Percentiles rank a stretch among this genome's conserved stretches.
Conservation (phyloP, 2,888 invertebrate species). For the Coenonympha arcania region DNA sequence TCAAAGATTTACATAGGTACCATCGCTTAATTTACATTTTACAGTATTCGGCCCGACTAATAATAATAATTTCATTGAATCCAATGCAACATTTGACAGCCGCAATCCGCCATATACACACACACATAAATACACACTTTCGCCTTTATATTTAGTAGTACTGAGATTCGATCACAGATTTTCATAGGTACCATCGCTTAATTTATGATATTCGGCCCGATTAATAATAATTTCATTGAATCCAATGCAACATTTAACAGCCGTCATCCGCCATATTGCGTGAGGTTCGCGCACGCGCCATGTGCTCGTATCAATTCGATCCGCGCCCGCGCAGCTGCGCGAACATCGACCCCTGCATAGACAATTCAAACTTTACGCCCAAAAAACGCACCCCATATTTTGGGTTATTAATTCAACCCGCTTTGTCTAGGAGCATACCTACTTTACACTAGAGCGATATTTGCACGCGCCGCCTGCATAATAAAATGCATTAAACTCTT, state of each 20-base stretch:
- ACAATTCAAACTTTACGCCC: constrained; percentile 39
- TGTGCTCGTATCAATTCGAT: constrained; percentile 66
- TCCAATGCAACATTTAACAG: constrained; percentile 19
- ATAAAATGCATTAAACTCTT: constrained; percentile 44
- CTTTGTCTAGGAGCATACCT: constrained; percentile 60
- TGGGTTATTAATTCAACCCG: constrained; percentile 58
- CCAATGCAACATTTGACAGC: constrained; percentile 19
- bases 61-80: constrained; percentile 3
- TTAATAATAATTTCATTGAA: constrained; percentile 3
- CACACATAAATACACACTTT: no score
- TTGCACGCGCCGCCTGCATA: constrained; percentile 62
- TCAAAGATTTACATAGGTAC: background rate
- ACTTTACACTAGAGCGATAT: constrained; percentile 41
- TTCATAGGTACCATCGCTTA: background rate
- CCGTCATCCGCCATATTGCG: constrained; percentile 32
- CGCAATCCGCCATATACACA: constrained; percentile 26
- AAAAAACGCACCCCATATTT: constrained; percentile 59
- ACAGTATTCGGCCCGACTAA: background rate
- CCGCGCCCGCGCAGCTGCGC: constrained; percentile 64
- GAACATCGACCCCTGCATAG: constrained; percentile 50
- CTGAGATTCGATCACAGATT: background rate
- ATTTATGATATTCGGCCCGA: background rate
- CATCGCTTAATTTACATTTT: background rate
- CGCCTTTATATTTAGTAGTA: no score
- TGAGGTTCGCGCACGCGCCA: constrained; percentile 48